These are phyloP conservation scores for Coleophora deauratella DNA, from an alignment of 2,888 invertebrate genomes.

Conservation along the genomic window DNA sequence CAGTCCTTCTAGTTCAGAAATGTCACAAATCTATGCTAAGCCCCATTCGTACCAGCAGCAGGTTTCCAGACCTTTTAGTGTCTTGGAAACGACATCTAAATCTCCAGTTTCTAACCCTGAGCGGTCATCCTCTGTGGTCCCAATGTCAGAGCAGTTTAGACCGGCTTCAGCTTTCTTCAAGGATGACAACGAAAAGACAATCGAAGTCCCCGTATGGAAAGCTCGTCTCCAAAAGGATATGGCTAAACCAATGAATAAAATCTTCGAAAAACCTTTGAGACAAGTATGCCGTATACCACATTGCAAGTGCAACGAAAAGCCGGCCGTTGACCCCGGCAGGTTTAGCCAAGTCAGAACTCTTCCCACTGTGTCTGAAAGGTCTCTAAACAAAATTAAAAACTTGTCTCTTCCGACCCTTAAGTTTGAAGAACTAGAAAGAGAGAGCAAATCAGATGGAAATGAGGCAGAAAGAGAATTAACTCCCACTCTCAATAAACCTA, in stretches of 20 bases:
- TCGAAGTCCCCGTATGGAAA: constrained; percentile 61
- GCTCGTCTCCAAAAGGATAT: constrained; percentile 50
- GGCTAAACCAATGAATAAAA: constrained; percentile 39
- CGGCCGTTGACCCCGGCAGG: constrained; percentile 29
- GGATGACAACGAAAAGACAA: constrained; percentile 33
- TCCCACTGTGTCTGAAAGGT: constrained; percentile 47
- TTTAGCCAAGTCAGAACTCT: constrained; percentile 52
- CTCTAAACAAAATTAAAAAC: constrained; percentile 50
- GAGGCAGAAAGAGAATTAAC: constrained; percentile 50
- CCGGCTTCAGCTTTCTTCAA: constrained; percentile 56
- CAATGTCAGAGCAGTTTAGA: constrained; percentile 57
- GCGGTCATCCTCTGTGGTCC: constrained; percentile 62
- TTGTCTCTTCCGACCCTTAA: constrained; percentile 62
- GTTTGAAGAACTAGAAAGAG: constrained; percentile 47
- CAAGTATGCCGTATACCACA: constrained; percentile 60
- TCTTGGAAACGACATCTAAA: constrained; percentile 49
- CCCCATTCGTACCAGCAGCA: constrained; percentile 38
- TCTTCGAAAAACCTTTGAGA: constrained; percentile 46
- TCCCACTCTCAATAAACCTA: constrained; percentile 43
- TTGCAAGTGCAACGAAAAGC: constrained; percentile 54
- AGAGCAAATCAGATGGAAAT: constrained; percentile 31
- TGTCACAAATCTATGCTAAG: constrained; percentile 39
- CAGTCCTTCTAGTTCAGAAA: constrained; percentile 46
- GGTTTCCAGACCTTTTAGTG: constrained; percentile 58
- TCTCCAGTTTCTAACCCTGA: constrained; percentile 40